Percentiles rank a stretch among this genome's conserved stretches.
phyloP scores from a whole-genome alignment of 2,888 invertebrate genomes.

The Cephus spinipes region DNA sequence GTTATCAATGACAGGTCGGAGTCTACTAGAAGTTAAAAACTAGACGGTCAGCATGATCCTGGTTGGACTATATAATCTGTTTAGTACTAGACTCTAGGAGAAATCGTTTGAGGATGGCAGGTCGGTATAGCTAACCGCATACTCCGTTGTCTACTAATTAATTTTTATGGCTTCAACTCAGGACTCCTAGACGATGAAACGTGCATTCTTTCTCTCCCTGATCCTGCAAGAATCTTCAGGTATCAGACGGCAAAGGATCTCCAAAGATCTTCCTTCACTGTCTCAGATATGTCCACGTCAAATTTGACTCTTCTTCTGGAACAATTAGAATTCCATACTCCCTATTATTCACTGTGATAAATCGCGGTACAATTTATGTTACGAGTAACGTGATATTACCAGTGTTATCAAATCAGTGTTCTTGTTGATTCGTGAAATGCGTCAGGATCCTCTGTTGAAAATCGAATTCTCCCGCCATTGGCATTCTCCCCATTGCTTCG shows the following conservation, averaged over 20 bases:
- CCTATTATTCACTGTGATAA: background rate
- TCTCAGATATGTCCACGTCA: background rate
- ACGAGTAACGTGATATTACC: background rate
- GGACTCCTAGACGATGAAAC: constrained; percentile 20
- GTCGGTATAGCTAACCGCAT: background rate
- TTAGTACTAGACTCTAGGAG: background rate
- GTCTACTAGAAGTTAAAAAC: background rate
- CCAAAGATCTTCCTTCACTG: background rate
- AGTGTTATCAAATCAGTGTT: background rate
- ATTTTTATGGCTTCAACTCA: constrained; percentile 49
- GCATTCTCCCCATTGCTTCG: background rate
- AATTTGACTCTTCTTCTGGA: background rate
- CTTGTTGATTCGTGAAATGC: background rate
- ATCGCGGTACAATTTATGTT: background rate
- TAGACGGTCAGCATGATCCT: background rate
- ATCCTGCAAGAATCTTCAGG: constrained; percentile 30
- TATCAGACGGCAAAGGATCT: constrained; percentile 1
- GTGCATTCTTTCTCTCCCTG: constrained; percentile 33
- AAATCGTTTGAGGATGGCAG: background rate
- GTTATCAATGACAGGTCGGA: constrained; percentile 30
- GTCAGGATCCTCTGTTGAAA: background rate
- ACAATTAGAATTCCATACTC: background rate
- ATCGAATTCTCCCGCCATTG: background rate
- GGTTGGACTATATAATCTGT: background rate
- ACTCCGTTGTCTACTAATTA: constrained; percentile 43